Evolutionary conservation across 2,113 vertebrate genomes (phyloP), one percentile per base, ranked within the genome.

Genomic region (Cyprinodon brontotheroides): DNA sequence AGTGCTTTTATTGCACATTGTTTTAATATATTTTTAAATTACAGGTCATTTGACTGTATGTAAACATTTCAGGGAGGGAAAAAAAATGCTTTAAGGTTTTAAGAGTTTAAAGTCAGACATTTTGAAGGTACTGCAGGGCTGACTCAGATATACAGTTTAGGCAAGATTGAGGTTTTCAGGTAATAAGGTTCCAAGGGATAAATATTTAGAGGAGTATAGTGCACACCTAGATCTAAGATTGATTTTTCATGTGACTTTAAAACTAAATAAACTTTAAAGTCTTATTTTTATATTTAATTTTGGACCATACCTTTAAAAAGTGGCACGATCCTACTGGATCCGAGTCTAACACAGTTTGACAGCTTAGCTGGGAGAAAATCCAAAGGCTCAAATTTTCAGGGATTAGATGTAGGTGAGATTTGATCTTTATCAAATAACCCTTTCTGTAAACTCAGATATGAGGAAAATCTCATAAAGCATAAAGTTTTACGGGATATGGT

Each of bases 401-500:
- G 83, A 82, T 86, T 83, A 84, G 82, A 69, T 68, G 38, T 38
- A 72, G 50, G 61, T 75, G 22, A 36, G 73, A 74, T 70, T 65
- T 62, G 70, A 75, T 79, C 38, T 72, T 64, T 82, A 74, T 79
- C 75, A 68, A 37, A 65, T 13, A 20, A 22, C 36, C 75, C 8
- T 22, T 74, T 61, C 50, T 68, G 41, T 43, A n/a, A 39, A 70
- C 69, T 72, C 67, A 29, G 57, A 61, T 43, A 71, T 66, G 43
- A 2, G 68, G 36, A 59, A 40, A 70, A 81, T 82, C 71, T 80
- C 77, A 68, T 68, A 77, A 82, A 85, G 82, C 71, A 78, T 81
- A 77, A 62, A 67, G 39, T 2, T n/a, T 86, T 81, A 80, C 75
- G 10, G 45, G 38, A 69, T 77, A 62, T 36, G 45, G 38, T 39